Conservation (phyloP, 2,888 invertebrate genomes). For the Conus canariensis region DNA sequence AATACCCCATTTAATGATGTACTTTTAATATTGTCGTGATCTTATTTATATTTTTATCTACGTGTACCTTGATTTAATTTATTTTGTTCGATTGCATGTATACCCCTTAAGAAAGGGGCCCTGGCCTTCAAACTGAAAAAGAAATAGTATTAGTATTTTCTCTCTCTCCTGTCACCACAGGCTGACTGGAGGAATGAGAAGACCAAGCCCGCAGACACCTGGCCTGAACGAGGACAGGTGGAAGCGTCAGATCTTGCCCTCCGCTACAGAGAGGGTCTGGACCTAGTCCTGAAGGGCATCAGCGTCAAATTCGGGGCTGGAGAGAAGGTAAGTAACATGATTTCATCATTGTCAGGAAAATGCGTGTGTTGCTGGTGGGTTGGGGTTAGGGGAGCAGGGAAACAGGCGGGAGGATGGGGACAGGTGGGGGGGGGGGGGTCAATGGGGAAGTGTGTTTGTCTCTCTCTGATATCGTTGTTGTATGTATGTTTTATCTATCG, state of each 20-base stretch:
- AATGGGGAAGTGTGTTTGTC: no score
- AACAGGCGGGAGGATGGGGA: no score
- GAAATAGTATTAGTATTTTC: background rate
- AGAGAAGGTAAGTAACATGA: background rate
- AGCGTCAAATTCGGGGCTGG: constrained; percentile 33
- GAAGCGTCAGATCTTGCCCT: constrained; percentile 71
- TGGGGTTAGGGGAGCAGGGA: no score
- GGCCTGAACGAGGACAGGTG: constrained; percentile 74
- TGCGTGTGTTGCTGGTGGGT: no score
- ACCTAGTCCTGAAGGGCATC: constrained; percentile 68
- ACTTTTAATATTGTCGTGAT: no score
- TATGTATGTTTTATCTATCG: no score
- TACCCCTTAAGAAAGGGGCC: background rate
- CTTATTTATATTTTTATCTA: no score
- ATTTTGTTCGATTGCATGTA: background rate
- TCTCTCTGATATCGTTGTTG: no score
- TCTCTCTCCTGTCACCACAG: constrained; percentile 50
- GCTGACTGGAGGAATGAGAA: constrained; percentile 67
- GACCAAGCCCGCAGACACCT: constrained; percentile 61
- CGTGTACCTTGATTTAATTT: no score
- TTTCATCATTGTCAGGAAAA: no score
- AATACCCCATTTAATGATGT: no score
- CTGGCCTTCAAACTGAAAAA: background rate
- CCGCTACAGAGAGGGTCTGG: constrained; percentile 70
- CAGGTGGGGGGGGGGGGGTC: no score